Evolutionary conservation across 37 sponge, comb jelly and placozoan genomes (phyloP).

Genomic region (Ephydatia muelleri): DNA sequence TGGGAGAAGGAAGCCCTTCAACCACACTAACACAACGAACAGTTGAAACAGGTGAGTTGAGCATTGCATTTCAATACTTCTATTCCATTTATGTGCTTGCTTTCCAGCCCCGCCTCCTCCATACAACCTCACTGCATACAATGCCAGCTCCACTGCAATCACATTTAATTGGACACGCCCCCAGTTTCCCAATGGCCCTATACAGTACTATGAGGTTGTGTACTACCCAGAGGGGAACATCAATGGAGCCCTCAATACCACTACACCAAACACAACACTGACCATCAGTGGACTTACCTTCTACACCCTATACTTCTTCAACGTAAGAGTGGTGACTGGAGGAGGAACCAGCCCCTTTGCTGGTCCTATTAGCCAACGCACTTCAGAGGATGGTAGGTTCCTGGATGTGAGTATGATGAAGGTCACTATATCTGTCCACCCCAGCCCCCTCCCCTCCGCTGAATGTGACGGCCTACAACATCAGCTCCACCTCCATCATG

Average conservation of each 20-base stretch:
- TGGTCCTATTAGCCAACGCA: not conserved
- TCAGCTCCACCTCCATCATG: constrained; percentile 8
- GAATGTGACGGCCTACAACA: not conserved
- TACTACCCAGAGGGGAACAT: not conserved
- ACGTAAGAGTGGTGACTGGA: constrained; percentile 6
- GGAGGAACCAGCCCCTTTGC: not conserved
- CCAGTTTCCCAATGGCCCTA: not conserved
- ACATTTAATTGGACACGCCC: not conserved
- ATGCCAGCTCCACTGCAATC: not conserved
- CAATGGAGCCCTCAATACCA: too few relatives aligned
- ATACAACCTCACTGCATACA: not conserved
- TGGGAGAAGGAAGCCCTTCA: not conserved
- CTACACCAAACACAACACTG: too few relatives aligned
- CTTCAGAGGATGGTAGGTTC: not conserved
- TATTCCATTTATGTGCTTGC: not conserved
- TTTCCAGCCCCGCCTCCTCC: too few relatives aligned
- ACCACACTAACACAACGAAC: not conserved
- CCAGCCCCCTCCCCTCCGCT: constrained; percentile 41
- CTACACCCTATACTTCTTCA: not conserved
- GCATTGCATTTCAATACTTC: not conserved
- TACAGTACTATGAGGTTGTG: not conserved
- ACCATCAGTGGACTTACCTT: not conserved
- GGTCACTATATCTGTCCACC: not conserved
- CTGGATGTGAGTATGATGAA: not conserved
- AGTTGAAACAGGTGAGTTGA: not conserved